These are phyloP conservation scores for Trochalopteron elliotii DNA, from an alignment of 2,113 vertebrate species.

Conservation along the genomic window DNA sequence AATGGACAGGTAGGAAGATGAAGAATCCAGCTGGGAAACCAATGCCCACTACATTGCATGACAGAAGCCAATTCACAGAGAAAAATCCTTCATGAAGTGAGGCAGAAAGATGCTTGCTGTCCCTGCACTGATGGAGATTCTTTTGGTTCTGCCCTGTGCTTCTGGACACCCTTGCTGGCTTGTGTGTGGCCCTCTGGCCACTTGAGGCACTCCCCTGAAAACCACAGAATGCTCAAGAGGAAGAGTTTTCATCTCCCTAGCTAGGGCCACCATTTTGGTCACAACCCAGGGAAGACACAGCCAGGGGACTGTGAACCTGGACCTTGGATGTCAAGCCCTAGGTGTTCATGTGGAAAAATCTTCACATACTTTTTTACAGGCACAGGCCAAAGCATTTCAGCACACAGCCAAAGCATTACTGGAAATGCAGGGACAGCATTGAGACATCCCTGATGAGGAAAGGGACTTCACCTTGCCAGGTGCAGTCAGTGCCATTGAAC, in stretches of 20 bases:
- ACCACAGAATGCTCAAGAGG: neutral
- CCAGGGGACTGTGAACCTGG: neutral
- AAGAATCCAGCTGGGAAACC: slow-evolving; percentile 17
- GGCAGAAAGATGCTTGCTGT: neutral
- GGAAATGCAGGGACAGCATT: neutral
- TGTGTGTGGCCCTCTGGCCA: neutral
- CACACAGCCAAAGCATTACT: neutral
- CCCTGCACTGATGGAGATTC: neutral
- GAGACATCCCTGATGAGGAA: neutral
- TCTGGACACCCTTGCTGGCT: neutral
- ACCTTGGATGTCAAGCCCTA: neutral
- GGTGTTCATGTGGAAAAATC: neutral
- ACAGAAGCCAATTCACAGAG: neutral
- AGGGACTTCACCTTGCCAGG: neutral
- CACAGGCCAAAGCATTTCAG: neutral
- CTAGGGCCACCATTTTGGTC: neutral
- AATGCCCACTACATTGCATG: neutral
- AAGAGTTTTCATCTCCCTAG: neutral
- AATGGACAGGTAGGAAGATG: slow-evolving; percentile 24
- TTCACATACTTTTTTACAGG: neutral
- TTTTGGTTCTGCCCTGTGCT: neutral
- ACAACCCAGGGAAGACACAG: neutral
- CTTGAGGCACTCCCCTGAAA: fast-evolving
- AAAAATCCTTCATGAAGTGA: neutral
- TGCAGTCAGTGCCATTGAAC: fast-evolving